A percentile compares a stretch with the other conserved stretches of the same genome.
These are phyloP conservation scores for Pseudomyrmex concolor DNA, from an alignment of 1,140 invertebrate species.

Conservation along the genomic window DNA sequence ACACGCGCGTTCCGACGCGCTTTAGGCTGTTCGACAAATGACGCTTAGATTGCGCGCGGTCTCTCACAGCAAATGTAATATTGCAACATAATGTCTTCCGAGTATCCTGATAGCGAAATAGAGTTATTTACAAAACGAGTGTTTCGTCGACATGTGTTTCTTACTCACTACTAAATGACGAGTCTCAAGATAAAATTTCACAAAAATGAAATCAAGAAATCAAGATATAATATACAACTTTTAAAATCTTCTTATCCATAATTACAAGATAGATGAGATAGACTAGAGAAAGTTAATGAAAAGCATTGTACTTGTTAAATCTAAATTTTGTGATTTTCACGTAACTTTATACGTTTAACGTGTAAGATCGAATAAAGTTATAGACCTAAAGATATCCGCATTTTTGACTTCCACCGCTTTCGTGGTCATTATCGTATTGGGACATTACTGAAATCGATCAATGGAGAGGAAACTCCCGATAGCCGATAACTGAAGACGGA, in stretches of 20 bases:
- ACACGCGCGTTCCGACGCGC: slow-evolving; percentile 23
- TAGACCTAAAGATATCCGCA: slow-evolving; percentile 3
- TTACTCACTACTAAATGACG: slow-evolving; percentile 12
- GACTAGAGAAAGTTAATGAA: not conserved
- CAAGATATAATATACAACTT: no score
- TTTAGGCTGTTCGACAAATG: slow-evolving; percentile 58
- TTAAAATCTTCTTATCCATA: not conserved
- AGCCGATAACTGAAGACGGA: slow-evolving; percentile 33
- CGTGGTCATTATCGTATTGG: slow-evolving; percentile 49
- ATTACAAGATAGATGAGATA: not conserved
- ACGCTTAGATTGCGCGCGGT: no score
- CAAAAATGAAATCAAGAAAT: no score
- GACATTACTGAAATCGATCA: slow-evolving; percentile 59
- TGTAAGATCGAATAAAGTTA: not conserved
- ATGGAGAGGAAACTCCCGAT: slow-evolving; percentile 62
- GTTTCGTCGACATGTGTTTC: slow-evolving; percentile 12
- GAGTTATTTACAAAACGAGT: slow-evolving; percentile 16
- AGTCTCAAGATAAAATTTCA: not conserved
- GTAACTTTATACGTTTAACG: slow-evolving; percentile 14
- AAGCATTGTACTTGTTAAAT: not conserved
- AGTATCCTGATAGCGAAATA: slow-evolving; percentile 29
- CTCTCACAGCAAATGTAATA: no score
- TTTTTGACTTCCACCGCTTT: slow-evolving; percentile 12
- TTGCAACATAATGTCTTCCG: slow-evolving; percentile 42
- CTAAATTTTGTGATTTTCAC: not conserved